Evolutionary conservation across 2,888 invertebrate genomes (phyloP).

Genomic region (Hydrotaea diabolus): DNA sequence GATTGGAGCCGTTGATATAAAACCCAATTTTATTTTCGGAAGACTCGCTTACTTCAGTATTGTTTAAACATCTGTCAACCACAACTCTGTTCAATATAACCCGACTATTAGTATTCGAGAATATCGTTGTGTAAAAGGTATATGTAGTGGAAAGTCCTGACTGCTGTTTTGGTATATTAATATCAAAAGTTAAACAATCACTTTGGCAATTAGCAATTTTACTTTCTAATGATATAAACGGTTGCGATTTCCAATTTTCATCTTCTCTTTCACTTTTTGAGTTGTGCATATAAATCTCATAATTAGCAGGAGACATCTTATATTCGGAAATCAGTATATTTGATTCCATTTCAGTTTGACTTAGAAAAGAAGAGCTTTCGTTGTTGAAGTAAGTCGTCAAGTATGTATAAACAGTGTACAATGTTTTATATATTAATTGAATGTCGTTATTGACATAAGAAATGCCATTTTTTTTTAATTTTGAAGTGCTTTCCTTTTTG

Average conservation of each 20-base stretch:
- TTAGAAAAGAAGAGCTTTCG: background rate
- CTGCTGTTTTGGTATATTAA: background rate
- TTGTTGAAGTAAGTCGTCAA: conserved; percentile 92
- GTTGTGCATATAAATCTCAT: background rate
- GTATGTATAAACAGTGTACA: conserved; percentile 94
- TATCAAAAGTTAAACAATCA: too few species aligned
- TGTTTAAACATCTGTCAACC: background rate
- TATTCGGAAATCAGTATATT: background rate
- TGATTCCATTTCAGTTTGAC: background rate
- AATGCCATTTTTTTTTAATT: too few species aligned
- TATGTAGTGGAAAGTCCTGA: background rate
- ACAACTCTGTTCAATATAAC: background rate
- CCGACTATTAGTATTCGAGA: background rate
- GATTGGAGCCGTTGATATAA: too few species aligned
- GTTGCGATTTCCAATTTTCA: background rate
- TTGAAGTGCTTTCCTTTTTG: too few species aligned
- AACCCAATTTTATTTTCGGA: too few species aligned
- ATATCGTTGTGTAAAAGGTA: background rate
- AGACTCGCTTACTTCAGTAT: background rate
- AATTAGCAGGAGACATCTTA: background rate
- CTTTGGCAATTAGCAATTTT: too few species aligned
- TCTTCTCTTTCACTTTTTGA: background rate
- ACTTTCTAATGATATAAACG: background rate
- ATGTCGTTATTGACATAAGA: background rate
- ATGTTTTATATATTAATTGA: conserved; percentile 75